phyloP scores from a whole-genome alignment of 2,113 vertebrate genomes.

The Marmota flaviventris region DNA sequence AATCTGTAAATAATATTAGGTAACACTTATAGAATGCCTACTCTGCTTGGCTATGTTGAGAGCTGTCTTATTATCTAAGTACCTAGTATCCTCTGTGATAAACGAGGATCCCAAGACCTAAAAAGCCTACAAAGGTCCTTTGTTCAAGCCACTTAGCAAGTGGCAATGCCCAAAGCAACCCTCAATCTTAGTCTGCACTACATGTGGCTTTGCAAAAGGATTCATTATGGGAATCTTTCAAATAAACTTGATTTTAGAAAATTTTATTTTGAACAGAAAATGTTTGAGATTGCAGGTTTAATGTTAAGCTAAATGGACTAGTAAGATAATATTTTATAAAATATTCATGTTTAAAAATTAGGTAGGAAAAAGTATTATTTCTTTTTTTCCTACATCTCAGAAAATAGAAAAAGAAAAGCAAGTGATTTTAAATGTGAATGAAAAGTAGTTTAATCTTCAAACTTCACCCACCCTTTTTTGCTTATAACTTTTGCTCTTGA shows the following conservation, averaged over 20 bases:
- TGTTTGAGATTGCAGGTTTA: slow-evolving; percentile 21
- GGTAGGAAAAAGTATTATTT: not conserved
- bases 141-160: not conserved
- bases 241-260: slow-evolving; percentile 7
- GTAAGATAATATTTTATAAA: slow-evolving; percentile 42
- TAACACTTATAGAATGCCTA: not conserved
- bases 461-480: not conserved
- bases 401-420: not conserved
- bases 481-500: not conserved
- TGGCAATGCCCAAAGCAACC: not conserved
- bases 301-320: not conserved
- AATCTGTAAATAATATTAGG: not conserved
- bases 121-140: not conserved
- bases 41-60: not conserved
- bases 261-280: not conserved
- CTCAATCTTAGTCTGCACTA: not conserved
- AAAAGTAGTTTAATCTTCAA: not conserved
- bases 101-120: not conserved
- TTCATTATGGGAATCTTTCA: not conserved
- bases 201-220: not conserved
- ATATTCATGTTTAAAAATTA: slow-evolving; percentile 35
- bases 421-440: not conserved
- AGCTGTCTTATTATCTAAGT: not conserved
- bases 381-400: not conserved
- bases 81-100: not conserved